phyloP scores from a whole-genome alignment of 2,113 vertebrate species.

The Notiomystis cincta region DNA sequence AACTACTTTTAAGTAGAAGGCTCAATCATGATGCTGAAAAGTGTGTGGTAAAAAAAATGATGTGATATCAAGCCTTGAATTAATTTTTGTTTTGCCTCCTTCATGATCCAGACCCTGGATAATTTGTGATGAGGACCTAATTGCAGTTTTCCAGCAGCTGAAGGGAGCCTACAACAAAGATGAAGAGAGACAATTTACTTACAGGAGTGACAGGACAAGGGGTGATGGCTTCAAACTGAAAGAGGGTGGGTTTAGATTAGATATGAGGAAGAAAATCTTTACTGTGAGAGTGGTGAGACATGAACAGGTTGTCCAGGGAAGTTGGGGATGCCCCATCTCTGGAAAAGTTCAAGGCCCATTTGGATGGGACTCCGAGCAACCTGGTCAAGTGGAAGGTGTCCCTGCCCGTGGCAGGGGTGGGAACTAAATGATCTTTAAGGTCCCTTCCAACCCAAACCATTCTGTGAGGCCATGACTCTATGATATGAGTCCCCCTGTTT shows the following conservation, averaged over 20 bases:
- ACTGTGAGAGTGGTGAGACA: background rate
- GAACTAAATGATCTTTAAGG: background rate
- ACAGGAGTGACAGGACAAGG: background rate
- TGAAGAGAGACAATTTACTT: background rate
- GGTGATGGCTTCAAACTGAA: background rate
- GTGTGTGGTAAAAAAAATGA: background rate
- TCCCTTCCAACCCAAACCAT: background rate
- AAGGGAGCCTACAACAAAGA: background rate
- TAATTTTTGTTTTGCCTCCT: background rate
- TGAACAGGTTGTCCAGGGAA: background rate
- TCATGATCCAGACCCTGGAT: background rate
- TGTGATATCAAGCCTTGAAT: background rate
- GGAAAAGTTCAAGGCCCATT: rapidly evolving
- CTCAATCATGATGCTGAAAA: background rate
- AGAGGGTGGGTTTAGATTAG: background rate
- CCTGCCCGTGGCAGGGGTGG: background rate
- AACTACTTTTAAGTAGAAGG: background rate
- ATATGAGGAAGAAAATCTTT: background rate
- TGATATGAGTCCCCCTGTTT: background rate
- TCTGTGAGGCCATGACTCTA: background rate
- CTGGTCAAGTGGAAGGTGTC: background rate
- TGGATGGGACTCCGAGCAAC: background rate
- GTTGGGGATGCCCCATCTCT: background rate
- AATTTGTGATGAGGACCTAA: background rate
- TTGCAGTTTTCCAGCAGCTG: background rate